These are phyloP conservation scores for Cyprinodon diabolis DNA, from an alignment of 2,797 vertebrate species.

Conservation along the genomic window DNA sequence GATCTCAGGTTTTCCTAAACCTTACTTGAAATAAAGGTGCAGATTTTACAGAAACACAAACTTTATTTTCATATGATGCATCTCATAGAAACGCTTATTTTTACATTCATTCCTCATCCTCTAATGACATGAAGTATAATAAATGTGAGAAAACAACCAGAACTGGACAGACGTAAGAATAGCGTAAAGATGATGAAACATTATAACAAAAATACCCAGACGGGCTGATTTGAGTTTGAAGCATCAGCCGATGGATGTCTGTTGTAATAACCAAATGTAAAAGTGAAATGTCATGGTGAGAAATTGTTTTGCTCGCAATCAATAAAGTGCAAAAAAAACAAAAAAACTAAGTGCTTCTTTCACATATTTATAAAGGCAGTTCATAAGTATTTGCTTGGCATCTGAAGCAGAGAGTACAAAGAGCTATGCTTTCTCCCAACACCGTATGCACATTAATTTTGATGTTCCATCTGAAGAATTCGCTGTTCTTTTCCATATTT, in stretches of 20 bases:
- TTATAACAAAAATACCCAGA: slow-evolving; percentile 40
- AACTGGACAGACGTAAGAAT: slow-evolving; percentile 22
- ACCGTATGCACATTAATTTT: not conserved
- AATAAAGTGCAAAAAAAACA: slow-evolving; percentile 65
- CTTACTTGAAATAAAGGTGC: slow-evolving; percentile 6
- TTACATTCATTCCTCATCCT: slow-evolving; percentile 9
- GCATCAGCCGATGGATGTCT: slow-evolving; percentile 51
- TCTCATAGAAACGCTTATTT: slow-evolving; percentile 30
- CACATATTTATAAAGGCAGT: slow-evolving; percentile 65
- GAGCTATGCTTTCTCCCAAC: slow-evolving; percentile 17
- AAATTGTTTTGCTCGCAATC: slow-evolving; percentile 41
- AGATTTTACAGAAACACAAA: slow-evolving; percentile 28
- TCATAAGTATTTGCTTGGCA: slow-evolving; percentile 62
- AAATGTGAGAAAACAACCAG: slow-evolving; percentile 16
- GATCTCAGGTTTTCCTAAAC: slow-evolving; percentile 46
- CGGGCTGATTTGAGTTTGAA: slow-evolving; percentile 33
- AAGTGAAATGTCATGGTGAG: slow-evolving; percentile 42
- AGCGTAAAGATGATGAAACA: slow-evolving; percentile 27
- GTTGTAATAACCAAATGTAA: slow-evolving; percentile 32
- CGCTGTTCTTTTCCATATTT: slow-evolving; percentile 10
- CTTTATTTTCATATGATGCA: slow-evolving; percentile 50
- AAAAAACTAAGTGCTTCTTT: slow-evolving; percentile 45
- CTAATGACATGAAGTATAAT: slow-evolving; percentile 24
- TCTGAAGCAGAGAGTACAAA: slow-evolving; percentile 52
- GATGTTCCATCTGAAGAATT: slow-evolving; percentile 10